phyloP scores from a whole-genome alignment of 2,888 invertebrate species.

The Morpho achilles region DNA sequence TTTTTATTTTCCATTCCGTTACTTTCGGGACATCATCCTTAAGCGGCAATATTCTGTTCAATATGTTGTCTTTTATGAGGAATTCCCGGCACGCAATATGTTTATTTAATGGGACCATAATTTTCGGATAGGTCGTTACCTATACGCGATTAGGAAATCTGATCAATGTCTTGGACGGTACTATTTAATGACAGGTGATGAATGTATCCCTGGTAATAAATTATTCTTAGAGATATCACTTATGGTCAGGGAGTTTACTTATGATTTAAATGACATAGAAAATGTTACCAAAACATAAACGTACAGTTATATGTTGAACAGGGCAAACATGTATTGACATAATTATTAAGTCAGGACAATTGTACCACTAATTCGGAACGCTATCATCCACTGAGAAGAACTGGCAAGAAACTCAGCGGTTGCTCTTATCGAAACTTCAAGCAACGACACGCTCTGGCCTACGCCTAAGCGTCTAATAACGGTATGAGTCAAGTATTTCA shows the following conservation, averaged over 20 bases:
- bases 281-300: too few relatives aligned
- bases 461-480: too few relatives aligned
- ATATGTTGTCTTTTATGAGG: slow-evolving; percentile 65
- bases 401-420: too few relatives aligned
- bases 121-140: slow-evolving; percentile 39
- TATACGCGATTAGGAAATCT: slow-evolving; percentile 22
- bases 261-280: too few relatives aligned
- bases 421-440: too few relatives aligned
- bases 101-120: slow-evolving; percentile 59
- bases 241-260: background rate
- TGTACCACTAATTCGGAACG: too few relatives aligned
- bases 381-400: too few relatives aligned
- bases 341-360: background rate
- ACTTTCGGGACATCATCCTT: background rate
- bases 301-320: too few relatives aligned
- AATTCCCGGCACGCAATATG: slow-evolving; percentile 58
- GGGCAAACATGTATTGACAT: too few relatives aligned
- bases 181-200: slow-evolving; percentile 9
- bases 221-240: background rate
- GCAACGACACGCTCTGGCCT: too few relatives aligned
- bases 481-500: too few relatives aligned
- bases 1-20: background rate
- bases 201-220: slow-evolving; percentile 7
- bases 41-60: slow-evolving; percentile 38
- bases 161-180: slow-evolving; percentile 19